Evolutionary conservation across 2,113 vertebrate genomes (phyloP).

Genomic region (Rutilus rutilus): DNA sequence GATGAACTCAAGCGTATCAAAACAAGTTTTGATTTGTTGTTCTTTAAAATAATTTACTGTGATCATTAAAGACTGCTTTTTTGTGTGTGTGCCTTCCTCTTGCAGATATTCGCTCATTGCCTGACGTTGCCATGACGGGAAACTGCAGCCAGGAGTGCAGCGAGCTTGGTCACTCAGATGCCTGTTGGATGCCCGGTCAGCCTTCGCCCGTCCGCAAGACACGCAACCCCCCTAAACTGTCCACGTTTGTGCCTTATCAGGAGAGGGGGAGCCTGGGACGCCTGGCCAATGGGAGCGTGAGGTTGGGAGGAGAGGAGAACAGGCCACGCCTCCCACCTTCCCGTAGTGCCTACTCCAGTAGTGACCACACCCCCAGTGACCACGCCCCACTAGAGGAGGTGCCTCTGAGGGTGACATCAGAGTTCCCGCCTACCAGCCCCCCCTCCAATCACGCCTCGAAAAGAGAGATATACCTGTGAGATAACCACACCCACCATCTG

Average conservation of each 20-base stretch:
- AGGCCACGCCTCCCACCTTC: conserved; percentile 94
- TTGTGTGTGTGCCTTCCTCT: conserved; percentile 5
- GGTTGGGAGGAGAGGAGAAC: conserved; percentile 89
- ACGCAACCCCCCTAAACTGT: conserved; percentile 97
- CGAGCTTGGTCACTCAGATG: conserved; percentile 96
- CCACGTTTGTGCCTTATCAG: conserved; percentile 99
- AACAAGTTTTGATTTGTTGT: conserved; percentile 40
- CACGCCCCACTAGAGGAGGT: conserved; percentile 98
- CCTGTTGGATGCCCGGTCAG: conserved; percentile 99
- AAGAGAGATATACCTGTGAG: conserved; percentile 99
- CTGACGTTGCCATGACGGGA: conserved; percentile 98
- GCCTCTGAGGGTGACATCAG: conserved; percentile 94
- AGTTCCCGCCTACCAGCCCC: conserved; percentile 90
- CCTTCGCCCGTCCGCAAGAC: conserved; percentile 93
- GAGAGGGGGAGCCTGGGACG: conserved; percentile 97
- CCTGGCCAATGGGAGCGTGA: conserved; percentile 92
- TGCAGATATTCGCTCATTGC: conserved; percentile 94
- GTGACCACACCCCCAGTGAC: conserved; percentile 92
- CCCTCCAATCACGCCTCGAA: conserved; percentile 90
- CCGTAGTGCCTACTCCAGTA: conserved; percentile 99
- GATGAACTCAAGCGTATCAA: background rate
- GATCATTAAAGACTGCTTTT: background rate
- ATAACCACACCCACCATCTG: conserved; percentile 51
- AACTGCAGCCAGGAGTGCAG: conserved; percentile 98
- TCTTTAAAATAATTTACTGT: background rate